A percentile compares a stretch with the other conserved stretches of the same genome.
These are phyloP conservation scores for Neotoma lepida DNA, from an alignment of 2,113 vertebrate species.

Conservation along the genomic window DNA sequence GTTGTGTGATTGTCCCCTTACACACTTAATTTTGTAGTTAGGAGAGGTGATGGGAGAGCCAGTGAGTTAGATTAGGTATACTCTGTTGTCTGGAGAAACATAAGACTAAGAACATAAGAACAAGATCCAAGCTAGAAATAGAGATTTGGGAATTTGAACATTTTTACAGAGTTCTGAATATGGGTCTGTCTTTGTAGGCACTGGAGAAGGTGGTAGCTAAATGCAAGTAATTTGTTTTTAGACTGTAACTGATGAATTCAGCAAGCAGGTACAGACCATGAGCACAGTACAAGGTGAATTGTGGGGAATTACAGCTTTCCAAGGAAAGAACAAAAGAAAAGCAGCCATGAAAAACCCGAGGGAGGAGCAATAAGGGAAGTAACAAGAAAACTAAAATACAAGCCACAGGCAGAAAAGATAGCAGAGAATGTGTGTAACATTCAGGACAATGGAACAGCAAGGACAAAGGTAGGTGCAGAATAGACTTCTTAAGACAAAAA, in stretches of 20 bases:
- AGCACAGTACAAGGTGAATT: background rate
- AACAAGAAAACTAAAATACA: background rate
- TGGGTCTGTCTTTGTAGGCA: background rate
- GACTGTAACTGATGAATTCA: background rate
- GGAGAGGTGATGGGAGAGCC: background rate
- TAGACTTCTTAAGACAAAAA: background rate
- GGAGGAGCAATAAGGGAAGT: background rate
- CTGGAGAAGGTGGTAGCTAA: background rate
- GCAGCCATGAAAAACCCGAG: background rate
- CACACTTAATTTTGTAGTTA: conserved; percentile 22
- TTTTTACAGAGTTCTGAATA: background rate
- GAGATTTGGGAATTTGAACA: background rate
- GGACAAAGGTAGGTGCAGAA: background rate
- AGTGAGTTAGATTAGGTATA: conserved; percentile 37
- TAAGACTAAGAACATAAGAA: background rate
- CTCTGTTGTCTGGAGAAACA: background rate
- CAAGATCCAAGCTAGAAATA: conserved; percentile 11
- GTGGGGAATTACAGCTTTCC: background rate
- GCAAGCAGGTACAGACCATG: background rate
- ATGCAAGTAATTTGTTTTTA: background rate
- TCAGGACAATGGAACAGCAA: background rate
- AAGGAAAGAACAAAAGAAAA: too few relatives aligned
- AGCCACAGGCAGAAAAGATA: background rate
- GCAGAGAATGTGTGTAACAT: background rate
- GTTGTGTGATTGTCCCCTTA: conserved; percentile 19